phyloP scores from a whole-genome alignment of 2,113 vertebrate species.

The Aptenodytes patagonicus region DNA sequence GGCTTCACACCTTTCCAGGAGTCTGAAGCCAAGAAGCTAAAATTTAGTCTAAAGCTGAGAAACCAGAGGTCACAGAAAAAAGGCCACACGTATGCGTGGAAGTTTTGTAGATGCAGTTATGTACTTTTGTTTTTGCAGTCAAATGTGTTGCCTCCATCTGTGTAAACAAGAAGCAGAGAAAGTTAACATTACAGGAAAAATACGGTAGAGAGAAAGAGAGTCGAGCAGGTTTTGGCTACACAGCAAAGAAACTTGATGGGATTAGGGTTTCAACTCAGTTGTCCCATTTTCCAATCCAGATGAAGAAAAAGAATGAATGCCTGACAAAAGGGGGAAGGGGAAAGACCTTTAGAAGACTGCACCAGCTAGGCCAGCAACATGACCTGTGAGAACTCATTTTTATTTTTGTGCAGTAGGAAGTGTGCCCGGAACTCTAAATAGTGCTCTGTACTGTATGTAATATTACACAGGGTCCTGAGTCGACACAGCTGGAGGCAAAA shows the following conservation, averaged over 20 bases:
- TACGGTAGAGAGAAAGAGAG: background rate
- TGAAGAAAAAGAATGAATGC: background rate
- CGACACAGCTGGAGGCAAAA: background rate
- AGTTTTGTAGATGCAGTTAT: background rate
- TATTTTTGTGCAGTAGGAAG: background rate
- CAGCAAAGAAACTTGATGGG: background rate
- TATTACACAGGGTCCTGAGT: background rate
- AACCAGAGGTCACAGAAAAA: background rate
- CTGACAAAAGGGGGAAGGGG: background rate
- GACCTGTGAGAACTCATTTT: background rate
- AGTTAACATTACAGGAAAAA: background rate
- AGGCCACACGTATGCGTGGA: accelerated
- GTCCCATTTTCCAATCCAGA: background rate
- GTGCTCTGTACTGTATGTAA: background rate
- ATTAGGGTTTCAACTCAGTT: background rate
- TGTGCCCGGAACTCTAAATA: background rate
- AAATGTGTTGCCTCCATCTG: background rate
- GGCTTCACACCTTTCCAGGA: background rate
- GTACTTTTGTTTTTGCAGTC: background rate
- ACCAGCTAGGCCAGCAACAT: background rate
- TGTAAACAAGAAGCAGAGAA: conserved; percentile 4
- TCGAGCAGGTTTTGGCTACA: background rate
- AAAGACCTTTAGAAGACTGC: background rate
- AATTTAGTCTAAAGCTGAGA: background rate
- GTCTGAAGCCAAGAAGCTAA: background rate